A percentile compares a stretch with the other conserved stretches of the same genome.
These are phyloP conservation scores for Nowickia ferox DNA, from an alignment of 2,888 invertebrate species.

Conservation along the genomic window DNA sequence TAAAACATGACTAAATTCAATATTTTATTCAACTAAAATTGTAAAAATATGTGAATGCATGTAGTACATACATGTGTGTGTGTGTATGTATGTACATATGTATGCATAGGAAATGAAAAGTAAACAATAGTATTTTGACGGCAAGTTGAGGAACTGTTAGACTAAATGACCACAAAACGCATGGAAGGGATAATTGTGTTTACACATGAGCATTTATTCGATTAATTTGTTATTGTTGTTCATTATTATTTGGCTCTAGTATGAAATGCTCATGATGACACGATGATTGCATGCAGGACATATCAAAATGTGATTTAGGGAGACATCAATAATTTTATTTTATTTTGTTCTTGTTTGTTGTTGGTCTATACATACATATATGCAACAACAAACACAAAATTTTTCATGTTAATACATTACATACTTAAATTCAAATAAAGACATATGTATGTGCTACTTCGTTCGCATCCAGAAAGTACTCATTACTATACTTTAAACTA, in stretches of 20 bases:
- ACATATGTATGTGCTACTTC: no score
- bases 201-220: conserved; percentile 61
- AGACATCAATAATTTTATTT: not conserved
- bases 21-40: not conserved
- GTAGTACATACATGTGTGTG: not conserved
- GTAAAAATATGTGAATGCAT: not conserved
- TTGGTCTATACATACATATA: no score
- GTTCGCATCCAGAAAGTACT: no score
- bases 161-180: conserved; percentile 55
- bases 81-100: not conserved
- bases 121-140: conserved; percentile 39
- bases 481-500: no score
- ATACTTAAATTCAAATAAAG: no score
- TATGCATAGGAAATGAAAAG: conserved; percentile 11
- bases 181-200: conserved; percentile 70
- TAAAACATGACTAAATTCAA: conserved; percentile 60
- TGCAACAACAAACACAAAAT: no score
- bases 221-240: conserved; percentile 24
- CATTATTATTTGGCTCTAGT: conserved; percentile 9
- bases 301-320: conserved; percentile 11
- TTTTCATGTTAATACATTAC: no score
- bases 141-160: conserved; percentile 15
- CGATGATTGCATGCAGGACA: conserved; percentile 29
- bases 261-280: conserved; percentile 18
- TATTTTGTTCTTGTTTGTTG: not conserved